phyloP scores from a whole-genome alignment of 2,888 invertebrate species.

The Campaea margaritaria region DNA sequence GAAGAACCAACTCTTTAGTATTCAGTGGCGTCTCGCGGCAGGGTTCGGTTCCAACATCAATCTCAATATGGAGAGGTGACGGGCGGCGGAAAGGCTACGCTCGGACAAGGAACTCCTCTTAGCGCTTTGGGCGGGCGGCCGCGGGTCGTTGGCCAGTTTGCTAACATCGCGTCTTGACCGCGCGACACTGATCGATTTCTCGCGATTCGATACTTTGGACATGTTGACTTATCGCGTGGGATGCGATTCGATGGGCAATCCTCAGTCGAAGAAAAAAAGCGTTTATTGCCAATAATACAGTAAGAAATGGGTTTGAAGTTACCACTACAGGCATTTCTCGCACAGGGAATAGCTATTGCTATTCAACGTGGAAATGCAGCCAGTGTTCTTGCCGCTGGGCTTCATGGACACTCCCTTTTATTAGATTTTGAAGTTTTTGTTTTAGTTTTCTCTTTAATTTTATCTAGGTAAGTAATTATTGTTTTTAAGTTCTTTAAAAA shows the following conservation, averaged over 20 bases:
- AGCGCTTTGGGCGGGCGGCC: constrained; percentile 45
- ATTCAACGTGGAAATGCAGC: too few relatives aligned
- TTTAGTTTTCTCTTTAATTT: too few relatives aligned
- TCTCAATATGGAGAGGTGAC: constrained; percentile 82
- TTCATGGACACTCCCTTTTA: too few relatives aligned
- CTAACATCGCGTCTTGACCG: constrained; percentile 50
- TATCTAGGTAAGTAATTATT: too few relatives aligned
- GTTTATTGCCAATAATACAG: too few relatives aligned
- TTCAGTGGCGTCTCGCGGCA: constrained; percentile 67
- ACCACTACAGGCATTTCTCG: too few relatives aligned
- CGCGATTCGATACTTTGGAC: constrained; percentile 37
- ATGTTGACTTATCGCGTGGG: constrained; percentile 20
- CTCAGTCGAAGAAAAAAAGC: too few relatives aligned
- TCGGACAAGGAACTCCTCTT: constrained; percentile 81
- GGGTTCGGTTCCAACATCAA: constrained; percentile 78
- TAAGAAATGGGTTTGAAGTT: too few relatives aligned
- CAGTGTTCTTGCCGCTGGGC: too few relatives aligned
- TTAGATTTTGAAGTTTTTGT: too few relatives aligned
- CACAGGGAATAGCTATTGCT: too few relatives aligned
- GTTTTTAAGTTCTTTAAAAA: too few relatives aligned
- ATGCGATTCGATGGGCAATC: neutral
- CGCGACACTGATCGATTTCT: constrained; percentile 68
- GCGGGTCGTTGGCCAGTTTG: constrained; percentile 54
- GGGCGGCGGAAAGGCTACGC: constrained; percentile 71
- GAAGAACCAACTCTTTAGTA: constrained; percentile 80